Base-by-base conservation (phyloP, 2,797 vertebrate genomes). In the Falco naumanni region DNA sequence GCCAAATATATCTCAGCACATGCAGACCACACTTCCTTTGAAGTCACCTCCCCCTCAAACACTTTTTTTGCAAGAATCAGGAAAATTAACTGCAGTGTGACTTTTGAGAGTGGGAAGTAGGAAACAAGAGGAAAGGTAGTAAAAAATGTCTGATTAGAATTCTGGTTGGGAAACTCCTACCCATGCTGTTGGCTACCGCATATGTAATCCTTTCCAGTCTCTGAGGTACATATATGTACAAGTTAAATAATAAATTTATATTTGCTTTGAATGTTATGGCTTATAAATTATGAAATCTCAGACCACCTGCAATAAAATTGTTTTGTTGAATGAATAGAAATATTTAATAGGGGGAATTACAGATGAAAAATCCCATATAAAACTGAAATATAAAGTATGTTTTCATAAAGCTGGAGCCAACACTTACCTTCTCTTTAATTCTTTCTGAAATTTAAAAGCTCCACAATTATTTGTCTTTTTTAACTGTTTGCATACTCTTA, bases 161-260 rank as follows among this genome's bases (percentile, higher is more conserved):
- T 90, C 17, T 57, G 9, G 0, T 11, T 50, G 48, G 22, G 34
- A 75, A 89, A 57, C 7, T 63, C 29, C 8, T 57, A 28, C 6
- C 2, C 3, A 3, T 41, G 11, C 5, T 20, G 4, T n/a, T 48
- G n/a, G 22, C 11, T 86, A 33, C 8, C 15, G 26, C 20, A 71
- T 13, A 37, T 0, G 0, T 57, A 54, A 74, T 77, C 60, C 6
- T 51, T 76, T 60, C 28, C 54, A 26, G 4, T 57, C 15, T 45
- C 22, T 45, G 15, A 54, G 14, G 8, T 25, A 45, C 5, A 13
- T 33, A 53, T 43, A 31, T 0, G 0, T 39, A 4, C 59, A 59
- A 77, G 19, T 47, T 37, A 48, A 75, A 28, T 48, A 71, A 66
- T 16, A 71, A 25, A 59, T 8, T 50, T 57, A 39, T 47, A 29